Evolutionary conservation across 1,140 invertebrate genomes (phyloP), one percentile per base, ranked within the genome.

Genomic region (Solen grandis): DNA sequence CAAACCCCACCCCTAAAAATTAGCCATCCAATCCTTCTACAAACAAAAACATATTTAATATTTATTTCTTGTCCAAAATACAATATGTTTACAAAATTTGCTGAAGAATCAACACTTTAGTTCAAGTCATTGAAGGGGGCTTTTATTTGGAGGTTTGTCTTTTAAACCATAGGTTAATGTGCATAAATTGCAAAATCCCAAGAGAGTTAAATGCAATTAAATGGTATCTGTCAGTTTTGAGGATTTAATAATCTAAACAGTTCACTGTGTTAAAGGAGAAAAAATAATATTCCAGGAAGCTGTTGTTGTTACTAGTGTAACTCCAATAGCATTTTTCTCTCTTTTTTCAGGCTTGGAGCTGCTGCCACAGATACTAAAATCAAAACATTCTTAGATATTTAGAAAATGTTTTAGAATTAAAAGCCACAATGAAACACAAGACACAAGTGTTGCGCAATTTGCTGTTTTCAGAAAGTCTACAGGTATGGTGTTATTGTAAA

Each of bases 401-500:
- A 16, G 95, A 96, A 83, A 95, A 95, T 57, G 95, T 96, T 35
- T 89, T 97, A 35, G 95, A 97, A 73, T 94, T 95, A 46, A 94
- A 95, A 73, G 93, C 96, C 1, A 94, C 95, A 14, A 93, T 95
- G 31, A 94, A 95, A 81, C 92, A 96, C 65, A 93, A 94, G 57
- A 94, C 94, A 14, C 96, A 97, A 90, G 93, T 98, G 1, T 93
- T 97, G 41, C 96, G 96, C 88, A 96, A 96, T 22, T 91, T 98
- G 31, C 90, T 97, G 14, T 95, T 96, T 86, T 95, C 97, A 0
- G 96, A 98, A 92, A 95, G 96, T 90, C 92, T 96, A 55, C 95
- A 96, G 93, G 95, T 97, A 29, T 85, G 81, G 75, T 41, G n/a
- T 38, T 54, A 14, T 16, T 19, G 60, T n/a, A n/a, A n/a, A n/a